These are phyloP conservation scores for Zeugodacus cucurbitae DNA, from an alignment of 1,140 invertebrate species.

Conservation along the genomic window DNA sequence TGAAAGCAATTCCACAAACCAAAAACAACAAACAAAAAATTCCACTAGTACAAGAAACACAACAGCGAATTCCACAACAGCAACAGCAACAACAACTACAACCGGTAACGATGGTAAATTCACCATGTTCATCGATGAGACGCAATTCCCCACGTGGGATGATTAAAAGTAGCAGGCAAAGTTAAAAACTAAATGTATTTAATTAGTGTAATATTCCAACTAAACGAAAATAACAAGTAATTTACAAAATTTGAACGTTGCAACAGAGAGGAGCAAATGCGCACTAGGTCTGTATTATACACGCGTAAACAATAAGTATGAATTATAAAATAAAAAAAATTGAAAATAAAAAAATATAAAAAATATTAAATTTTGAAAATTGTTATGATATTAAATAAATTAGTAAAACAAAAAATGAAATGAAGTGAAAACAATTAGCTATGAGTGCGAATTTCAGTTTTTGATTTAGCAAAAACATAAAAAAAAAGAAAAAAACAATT, in stretches of 20 bases:
- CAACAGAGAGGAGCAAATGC: neutral
- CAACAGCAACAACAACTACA: conserved; percentile 42
- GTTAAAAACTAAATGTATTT: neutral
- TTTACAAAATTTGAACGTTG: neutral
- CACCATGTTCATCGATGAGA: conserved; percentile 64
- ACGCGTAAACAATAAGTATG: neutral
- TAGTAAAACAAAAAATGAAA: no score
- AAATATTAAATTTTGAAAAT: neutral
- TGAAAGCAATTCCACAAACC: conserved; percentile 43
- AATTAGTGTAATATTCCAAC: neutral
- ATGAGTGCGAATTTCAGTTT: neutral
- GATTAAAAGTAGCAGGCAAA: conserved; percentile 53
- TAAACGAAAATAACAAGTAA: neutral
- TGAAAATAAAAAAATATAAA: neutral
- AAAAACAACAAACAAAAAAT: conserved; percentile 45
- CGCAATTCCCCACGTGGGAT: conserved; percentile 64
- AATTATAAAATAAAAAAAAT: neutral
- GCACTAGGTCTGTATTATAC: conserved; percentile 19
- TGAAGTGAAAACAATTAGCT: neutral
- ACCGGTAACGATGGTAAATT: conserved; percentile 49
- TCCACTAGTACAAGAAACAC: conserved; percentile 44
- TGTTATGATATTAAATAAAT: conserved; percentile 1
- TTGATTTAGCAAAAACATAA: neutral
- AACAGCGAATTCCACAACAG: conserved; percentile 41
- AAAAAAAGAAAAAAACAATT: neutral